A percentile compares a stretch with the other conserved stretches of the same genome.
Evolutionary conservation across 2,888 invertebrate species (phyloP).

Genomic region (Hecatera dysodea): DNA sequence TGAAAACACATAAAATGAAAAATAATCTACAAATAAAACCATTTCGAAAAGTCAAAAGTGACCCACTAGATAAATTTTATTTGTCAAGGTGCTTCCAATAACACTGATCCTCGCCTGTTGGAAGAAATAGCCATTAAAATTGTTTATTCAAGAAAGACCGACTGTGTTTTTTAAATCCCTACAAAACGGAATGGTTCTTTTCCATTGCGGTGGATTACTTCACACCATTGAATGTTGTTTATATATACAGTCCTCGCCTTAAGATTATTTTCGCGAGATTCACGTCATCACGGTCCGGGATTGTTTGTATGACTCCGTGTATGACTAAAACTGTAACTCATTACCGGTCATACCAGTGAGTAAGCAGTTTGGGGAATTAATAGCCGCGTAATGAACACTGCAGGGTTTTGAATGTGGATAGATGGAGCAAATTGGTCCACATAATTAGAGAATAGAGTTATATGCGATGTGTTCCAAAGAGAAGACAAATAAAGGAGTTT

Average conservation of each 20-base stretch:
- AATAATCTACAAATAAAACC: background rate
- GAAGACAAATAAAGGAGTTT: slow-evolving; percentile 14
- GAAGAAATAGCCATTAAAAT: slow-evolving; percentile 62
- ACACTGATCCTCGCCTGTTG: slow-evolving; percentile 30
- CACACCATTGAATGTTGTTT: slow-evolving; percentile 78
- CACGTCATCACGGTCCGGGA: slow-evolving; percentile 83
- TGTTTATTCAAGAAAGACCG: slow-evolving; percentile 63
- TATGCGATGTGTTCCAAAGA: background rate
- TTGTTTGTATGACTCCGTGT: slow-evolving; percentile 83
- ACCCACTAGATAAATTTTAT: slow-evolving; percentile 21
- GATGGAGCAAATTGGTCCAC: background rate
- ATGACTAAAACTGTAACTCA: slow-evolving; percentile 85
- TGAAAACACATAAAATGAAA: slow-evolving; percentile 15
- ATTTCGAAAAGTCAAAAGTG: slow-evolving; percentile 3
- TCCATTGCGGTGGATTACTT: slow-evolving; percentile 74
- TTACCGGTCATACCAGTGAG: slow-evolving; percentile 76
- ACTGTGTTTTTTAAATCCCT: slow-evolving; percentile 63
- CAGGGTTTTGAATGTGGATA: slow-evolving; percentile 4
- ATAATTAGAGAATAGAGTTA: background rate
- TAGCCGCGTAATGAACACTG: slow-evolving; percentile 17
- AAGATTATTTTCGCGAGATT: slow-evolving; percentile 84
- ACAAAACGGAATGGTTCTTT: slow-evolving; percentile 68
- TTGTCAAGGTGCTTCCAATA: slow-evolving; percentile 47
- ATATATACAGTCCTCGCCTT: slow-evolving; percentile 78
- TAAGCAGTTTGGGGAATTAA: slow-evolving; percentile 74